Evolutionary conservation across 2,113 vertebrate species (phyloP), one percentile per base, ranked within the genome.

Genomic region (Scatophagus argus): DNA sequence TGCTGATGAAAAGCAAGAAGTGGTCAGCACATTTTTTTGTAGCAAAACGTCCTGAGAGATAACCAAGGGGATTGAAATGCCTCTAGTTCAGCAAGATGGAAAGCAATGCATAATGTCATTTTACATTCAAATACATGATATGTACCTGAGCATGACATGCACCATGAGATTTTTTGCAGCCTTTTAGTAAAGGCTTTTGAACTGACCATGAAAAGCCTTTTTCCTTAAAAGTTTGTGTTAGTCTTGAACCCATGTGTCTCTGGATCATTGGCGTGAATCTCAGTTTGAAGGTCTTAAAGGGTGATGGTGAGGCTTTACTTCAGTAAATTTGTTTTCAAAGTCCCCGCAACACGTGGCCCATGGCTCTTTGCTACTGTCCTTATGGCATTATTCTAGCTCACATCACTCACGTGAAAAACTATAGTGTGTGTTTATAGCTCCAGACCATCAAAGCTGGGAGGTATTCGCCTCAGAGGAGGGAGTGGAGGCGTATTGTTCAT

Each of bases 401-500:
- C 72, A 77, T 74, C 44, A 44, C 38, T 79, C 80, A 43, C 63
- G 58, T 55, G 36, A 62, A 72, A n/a, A 77, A 51, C 59, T 47
- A 46, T 38, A 71, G 60, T 41, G 49, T 69, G 44, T 74, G 60
- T 54, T 72, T 76, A 78, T 21, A 65, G 36, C 83, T 68, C 64
- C 23, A 76, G 71, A 82, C 49, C 71, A 55, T 79, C 74, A 82
- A 54, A 86, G 54, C 61, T 34, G 16, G 51, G 39, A 68, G 27
- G 49, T 62, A 69, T 51, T 73, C 43, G 59, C 55, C 60, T 49
- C 62, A 31, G 55, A 31, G 55, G 46, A 49, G 69, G 67, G 36
- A 68, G 66, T n/a, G n/a, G n/a, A n/a, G n/a, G n/a, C n/a, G n/a
- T 67, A 80, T 80, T 82, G 88, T 83, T 88, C 65, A 91, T 77